Evolutionary conservation across 2,797 vertebrate genomes (phyloP).

Genomic region (Australoheros facetus): DNA sequence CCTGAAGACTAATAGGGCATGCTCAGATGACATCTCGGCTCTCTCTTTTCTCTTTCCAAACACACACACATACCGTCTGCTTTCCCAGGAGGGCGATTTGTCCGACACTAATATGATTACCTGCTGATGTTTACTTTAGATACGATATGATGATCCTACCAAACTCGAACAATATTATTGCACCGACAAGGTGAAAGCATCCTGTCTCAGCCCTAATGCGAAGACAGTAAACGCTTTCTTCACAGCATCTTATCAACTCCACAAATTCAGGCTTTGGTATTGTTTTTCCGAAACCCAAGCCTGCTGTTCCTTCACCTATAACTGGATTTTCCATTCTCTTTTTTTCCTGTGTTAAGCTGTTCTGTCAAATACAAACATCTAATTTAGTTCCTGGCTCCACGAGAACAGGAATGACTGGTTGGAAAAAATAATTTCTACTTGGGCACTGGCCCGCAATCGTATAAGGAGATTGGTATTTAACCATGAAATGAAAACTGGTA

Average conservation of each 20-base stretch:
- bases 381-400: conserved; percentile 74
- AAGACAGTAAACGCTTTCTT: conserved; percentile 28
- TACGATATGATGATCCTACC: conserved; percentile 64
- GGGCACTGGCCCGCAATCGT: conserved; percentile 66
- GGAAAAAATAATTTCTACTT: conserved; percentile 79
- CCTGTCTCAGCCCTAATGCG: conserved; percentile 13
- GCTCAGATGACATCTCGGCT: conserved; percentile 66
- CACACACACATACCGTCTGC: conserved; percentile 45
- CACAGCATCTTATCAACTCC: conserved; percentile 49
- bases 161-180: conserved; percentile 57
- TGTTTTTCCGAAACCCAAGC: conserved; percentile 53
- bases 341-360: conserved; percentile 65
- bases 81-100: conserved; percentile 70
- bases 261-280: conserved; percentile 37
- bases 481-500: conserved; percentile 75
- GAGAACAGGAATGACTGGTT: conserved; percentile 74
- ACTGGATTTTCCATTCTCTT: conserved; percentile 69
- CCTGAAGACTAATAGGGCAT: conserved; percentile 70
- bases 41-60: conserved; percentile 44
- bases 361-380: conserved; percentile 80
- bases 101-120: conserved; percentile 75
- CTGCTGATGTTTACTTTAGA: conserved; percentile 73
- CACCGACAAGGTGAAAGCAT: conserved; percentile 40
- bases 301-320: conserved; percentile 58
- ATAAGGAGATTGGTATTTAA: conserved; percentile 77